Evolutionary conservation across 1,140 invertebrate genomes (phyloP).

Genomic region (Heliconius hermathena): DNA sequence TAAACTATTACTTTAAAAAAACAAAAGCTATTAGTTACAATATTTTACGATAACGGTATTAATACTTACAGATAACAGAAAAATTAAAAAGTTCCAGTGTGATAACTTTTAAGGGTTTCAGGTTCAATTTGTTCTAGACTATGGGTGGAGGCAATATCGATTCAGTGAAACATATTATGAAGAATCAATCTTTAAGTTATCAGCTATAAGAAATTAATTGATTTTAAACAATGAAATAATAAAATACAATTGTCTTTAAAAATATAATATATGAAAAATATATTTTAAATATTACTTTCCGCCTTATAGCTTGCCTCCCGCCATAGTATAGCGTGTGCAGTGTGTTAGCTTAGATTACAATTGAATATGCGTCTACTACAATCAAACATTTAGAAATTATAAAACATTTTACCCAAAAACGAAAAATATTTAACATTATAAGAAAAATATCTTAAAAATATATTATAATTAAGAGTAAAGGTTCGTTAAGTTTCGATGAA

Average conservation of each 20-base stretch:
- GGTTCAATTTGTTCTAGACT: slow-evolving; percentile 29
- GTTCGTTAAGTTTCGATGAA: slow-evolving; percentile 51
- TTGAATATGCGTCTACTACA: slow-evolving; percentile 50
- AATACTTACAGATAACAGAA: background rate
- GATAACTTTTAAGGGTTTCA: slow-evolving; percentile 30
- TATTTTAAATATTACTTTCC: background rate
- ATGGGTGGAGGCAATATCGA: slow-evolving; percentile 31
- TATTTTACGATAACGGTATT: background rate
- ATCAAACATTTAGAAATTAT: slow-evolving; percentile 42
- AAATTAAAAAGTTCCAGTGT: slow-evolving; percentile 10
- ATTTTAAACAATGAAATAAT: background rate
- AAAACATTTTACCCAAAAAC: slow-evolving; percentile 35
- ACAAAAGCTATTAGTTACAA: background rate
- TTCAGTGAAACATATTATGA: slow-evolving; percentile 26
- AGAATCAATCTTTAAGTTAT: slow-evolving; percentile 26
- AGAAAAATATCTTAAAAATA: slow-evolving; percentile 48
- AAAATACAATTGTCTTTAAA: slow-evolving; percentile 5
- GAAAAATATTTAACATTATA: slow-evolving; percentile 40
- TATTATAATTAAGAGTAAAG: slow-evolving; percentile 32
- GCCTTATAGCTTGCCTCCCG: slow-evolving; percentile 23
- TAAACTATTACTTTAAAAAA: background rate
- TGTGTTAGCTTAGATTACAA: slow-evolving; percentile 24
- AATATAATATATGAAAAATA: background rate
- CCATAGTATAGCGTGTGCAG: slow-evolving; percentile 27
- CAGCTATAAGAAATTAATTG: slow-evolving; percentile 17